Evolutionary conservation across 2,113 vertebrate species (phyloP), one percentile per base, ranked within the genome.

Genomic region (Sus scrofa): DNA sequence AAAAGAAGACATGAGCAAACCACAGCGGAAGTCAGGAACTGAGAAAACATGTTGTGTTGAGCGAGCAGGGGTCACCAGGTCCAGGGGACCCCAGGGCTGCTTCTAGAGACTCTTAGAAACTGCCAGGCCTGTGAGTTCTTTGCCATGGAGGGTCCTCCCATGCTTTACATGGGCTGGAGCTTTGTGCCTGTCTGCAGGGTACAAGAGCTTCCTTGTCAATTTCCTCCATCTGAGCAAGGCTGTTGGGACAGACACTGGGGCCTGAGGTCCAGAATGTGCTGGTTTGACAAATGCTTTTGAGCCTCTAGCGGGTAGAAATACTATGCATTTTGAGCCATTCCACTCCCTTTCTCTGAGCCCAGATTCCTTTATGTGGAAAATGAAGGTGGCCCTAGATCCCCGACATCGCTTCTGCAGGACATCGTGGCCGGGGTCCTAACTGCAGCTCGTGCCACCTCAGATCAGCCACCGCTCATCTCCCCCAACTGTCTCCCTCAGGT

Each of bases 1-100:
- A n/a, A 97, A 97, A 83, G 63, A 95, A 94, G 79, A 85, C 10
- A 58, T 7, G 39, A 52, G 73, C 81, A 92, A 95, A 97, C 84
- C 96, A 82, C 95, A 97, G 58, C 19, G 88, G 95, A 97, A 98
- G 83, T 86, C 58, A 75, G 63, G 52, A 74, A 50, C 52, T 81
- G 68, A 96, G 74, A 96, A 96, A 97, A 96, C 86, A 91, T 14
- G 20, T 86, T 89, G 20, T 89, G 73, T 32, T 79, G 24, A 54
- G 30, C 50, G n/a, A 70, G 14, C 78, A n/a, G 20, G 52, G 52
- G 81, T 90, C 30, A 9, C 79, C 30, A 9, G 32, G 67, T n/a
- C 62, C 75, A 62, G 6, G 62, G 86, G 37, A 34, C 19, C 34
- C 84, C 26, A 9, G n/a, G 77, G 30, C 26, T 81, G 37, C 16